Conservation (phyloP, 1,140 invertebrate species). For the Teleogryllus occipitalis region DNA sequence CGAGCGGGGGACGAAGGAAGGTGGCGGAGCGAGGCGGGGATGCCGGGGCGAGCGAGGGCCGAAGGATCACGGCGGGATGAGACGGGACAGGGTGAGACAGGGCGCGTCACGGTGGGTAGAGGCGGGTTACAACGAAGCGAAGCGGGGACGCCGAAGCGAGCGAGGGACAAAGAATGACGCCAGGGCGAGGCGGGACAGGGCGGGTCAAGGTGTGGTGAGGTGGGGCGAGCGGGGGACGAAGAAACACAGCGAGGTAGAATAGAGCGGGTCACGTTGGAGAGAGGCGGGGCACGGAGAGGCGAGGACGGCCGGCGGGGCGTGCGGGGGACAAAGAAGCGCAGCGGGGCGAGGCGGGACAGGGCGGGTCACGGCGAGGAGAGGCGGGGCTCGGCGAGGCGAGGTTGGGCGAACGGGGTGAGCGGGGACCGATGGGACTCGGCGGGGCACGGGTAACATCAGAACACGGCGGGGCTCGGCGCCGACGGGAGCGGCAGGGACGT, state of each 20-base stretch:
- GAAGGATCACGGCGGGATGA: background rate
- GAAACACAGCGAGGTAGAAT: background rate
- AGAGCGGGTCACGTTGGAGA: background rate
- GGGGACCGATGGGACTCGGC: background rate
- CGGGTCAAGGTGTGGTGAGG: background rate
- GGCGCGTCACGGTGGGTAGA: background rate
- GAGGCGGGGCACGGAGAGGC: background rate
- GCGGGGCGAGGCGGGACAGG: background rate
- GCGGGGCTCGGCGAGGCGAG: background rate
- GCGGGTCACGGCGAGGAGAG: background rate
- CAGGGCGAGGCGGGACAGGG: background rate
- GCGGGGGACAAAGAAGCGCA: background rate
- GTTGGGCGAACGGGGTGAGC: background rate
- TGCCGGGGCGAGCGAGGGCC: background rate
- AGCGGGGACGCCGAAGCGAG: background rate
- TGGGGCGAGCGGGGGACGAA: background rate
- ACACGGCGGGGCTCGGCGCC: background rate
- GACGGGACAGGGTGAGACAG: background rate
- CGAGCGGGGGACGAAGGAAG: background rate
- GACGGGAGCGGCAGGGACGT: background rate
- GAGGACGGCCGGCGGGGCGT: background rate
- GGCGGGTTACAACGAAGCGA: background rate
- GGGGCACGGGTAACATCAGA: background rate
- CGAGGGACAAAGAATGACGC: background rate
- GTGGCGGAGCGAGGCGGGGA: background rate